Conservation (phyloP, 2,888 invertebrate species). For the Seladonia tumulorum region DNA sequence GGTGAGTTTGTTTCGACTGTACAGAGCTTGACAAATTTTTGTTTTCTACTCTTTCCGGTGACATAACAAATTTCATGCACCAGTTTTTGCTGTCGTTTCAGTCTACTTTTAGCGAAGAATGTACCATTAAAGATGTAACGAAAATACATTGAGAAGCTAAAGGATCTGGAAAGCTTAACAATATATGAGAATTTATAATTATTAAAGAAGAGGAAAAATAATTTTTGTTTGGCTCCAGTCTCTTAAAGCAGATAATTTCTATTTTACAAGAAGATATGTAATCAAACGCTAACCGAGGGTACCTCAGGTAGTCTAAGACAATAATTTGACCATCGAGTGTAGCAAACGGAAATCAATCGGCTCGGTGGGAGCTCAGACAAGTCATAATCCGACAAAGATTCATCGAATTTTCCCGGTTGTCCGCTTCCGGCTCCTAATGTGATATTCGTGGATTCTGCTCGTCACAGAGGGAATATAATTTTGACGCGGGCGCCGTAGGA, state of each 20-base stretch:
- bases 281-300: background rate
- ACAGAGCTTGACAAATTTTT: background rate
- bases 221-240: no score
- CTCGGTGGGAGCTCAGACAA: background rate
- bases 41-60: background rate
- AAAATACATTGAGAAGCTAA: no score
- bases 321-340: background rate
- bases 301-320: background rate
- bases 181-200: no score
- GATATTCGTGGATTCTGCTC: slow-evolving; percentile 30
- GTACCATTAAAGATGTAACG: no score
- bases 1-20: background rate
- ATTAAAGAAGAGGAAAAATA: no score
- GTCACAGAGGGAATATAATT: slow-evolving; percentile 28
- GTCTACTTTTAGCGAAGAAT: no score
- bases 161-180: no score
- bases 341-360: background rate
- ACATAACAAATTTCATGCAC: no score
- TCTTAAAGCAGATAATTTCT: no score
- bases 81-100: no score
- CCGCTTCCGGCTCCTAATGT: slow-evolving; percentile 6
- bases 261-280: no score
- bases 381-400: background rate
- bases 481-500: slow-evolving; percentile 13
- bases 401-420: background rate